Base-by-base conservation (phyloP, 2,797 vertebrate species). In the Peromyscus aztecus region DNA sequence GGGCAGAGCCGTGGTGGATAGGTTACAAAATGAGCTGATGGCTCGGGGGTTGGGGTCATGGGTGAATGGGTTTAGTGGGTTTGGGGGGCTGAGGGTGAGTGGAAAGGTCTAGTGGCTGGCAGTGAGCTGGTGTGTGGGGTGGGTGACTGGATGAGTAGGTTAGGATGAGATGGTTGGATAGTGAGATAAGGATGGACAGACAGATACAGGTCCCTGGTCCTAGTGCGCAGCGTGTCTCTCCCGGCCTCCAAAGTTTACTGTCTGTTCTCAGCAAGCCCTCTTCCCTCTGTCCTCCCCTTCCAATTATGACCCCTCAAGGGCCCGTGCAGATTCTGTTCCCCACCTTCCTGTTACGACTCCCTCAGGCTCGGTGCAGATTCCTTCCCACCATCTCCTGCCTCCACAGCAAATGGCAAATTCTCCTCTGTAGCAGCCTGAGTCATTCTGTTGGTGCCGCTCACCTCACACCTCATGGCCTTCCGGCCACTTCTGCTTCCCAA, bases 371-470 rank as follows among this genome's bases (percentile, higher is more conserved):
- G 59, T 46, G 17, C 9, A n/a, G 37, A 61, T 46, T 14, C 80
- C 4, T 34, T 3, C 13, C 49, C 31, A 8, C 9, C 29, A 8
- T 85, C 59, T 94, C 40, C 3, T 2, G 37, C 65, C 9, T 0
- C 37, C 67, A 24, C 1, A 31, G 43, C 81, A 65, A 52, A 90
- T 23, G 59, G 29, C 29, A 92, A 88, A n/a, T 5, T 80, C 49
- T 49, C 34, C 63, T 73, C 93, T 69, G 73, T 7, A 2, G 37
- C 16, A 49, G 73, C 43, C 9, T 0, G 4, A 11, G 31, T 23
- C 0, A 10, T 34, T n/a, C 37, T 27, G 6, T 9, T 1, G 52
- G 37, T 14, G 1, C 55, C 0, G 0, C 4, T 49, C 27, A 3
- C 61, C 24, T 27, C 6, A 13, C 5, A 16, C n/a, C 21, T 40